Evolutionary conservation across 2,888 invertebrate species (phyloP).

Genomic region (Spilosoma lubricipeda): DNA sequence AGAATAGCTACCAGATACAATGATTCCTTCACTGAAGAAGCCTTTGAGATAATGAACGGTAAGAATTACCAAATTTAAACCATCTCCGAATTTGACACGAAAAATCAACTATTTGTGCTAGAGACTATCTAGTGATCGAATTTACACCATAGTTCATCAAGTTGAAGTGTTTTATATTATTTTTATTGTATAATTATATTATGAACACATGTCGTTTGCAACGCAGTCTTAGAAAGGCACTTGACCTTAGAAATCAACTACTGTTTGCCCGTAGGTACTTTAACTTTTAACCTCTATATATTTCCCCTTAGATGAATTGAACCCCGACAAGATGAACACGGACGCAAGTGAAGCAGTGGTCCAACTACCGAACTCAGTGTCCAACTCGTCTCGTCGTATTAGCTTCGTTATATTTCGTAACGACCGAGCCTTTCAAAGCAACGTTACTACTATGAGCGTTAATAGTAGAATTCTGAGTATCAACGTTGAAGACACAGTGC

Average conservation of each 20-base stretch:
- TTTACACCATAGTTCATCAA: no score
- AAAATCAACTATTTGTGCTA: no score
- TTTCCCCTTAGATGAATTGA: slow-evolving; percentile 59
- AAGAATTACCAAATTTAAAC: slow-evolving; percentile 16
- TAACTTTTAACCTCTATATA: background rate
- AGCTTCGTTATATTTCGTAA: slow-evolving; percentile 82
- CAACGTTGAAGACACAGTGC: slow-evolving; percentile 72
- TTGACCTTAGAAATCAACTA: background rate
- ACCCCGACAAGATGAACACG: slow-evolving; percentile 57
- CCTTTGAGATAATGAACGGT: slow-evolving; percentile 74
- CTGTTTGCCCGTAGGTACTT: background rate
- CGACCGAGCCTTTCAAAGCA: slow-evolving; percentile 73
- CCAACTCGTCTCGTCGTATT: slow-evolving; percentile 64
- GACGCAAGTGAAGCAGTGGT: slow-evolving; percentile 74
- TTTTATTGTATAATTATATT: no score
- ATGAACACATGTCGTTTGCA: no score
- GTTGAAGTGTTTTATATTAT: no score
- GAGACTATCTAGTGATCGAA: no score
- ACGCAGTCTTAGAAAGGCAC: no score
- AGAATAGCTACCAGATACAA: slow-evolving; percentile 62
- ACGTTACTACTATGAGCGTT: slow-evolving; percentile 51
- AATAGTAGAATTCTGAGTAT: slow-evolving; percentile 83
- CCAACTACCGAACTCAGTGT: slow-evolving; percentile 70
- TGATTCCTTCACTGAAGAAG: slow-evolving; percentile 62
- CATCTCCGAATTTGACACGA: no score